Conservation (phyloP, 2,888 invertebrate species). For the Leptinotarsa tumamoca region DNA sequence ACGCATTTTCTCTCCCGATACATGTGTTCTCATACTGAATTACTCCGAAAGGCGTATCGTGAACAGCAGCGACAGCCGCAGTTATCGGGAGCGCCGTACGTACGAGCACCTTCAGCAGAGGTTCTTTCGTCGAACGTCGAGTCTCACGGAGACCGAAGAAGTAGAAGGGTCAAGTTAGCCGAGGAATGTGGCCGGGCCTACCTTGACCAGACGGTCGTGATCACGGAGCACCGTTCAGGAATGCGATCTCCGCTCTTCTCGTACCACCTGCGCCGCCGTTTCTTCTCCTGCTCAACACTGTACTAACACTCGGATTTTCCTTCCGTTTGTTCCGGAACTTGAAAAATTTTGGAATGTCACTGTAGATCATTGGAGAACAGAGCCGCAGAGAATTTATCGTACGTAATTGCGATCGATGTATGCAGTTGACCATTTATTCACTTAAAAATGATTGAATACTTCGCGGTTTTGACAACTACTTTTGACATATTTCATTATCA, state of each 20-base stretch:
- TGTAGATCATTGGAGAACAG: too few species aligned
- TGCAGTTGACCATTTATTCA: too few species aligned
- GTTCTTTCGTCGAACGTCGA: background rate
- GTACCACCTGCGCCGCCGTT: slow-evolving; percentile 50
- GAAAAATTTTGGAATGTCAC: background rate
- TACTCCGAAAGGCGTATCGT: background rate
- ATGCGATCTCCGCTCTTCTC: slow-evolving; percentile 62
- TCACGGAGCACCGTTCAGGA: slow-evolving; percentile 63
- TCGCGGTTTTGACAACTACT: too few species aligned
- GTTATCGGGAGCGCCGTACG: background rate
- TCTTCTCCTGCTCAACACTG: background rate
- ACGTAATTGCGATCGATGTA: too few species aligned
- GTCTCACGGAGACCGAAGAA: slow-evolving; percentile 1
- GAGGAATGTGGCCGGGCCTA: slow-evolving; percentile 63
- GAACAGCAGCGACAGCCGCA: background rate
- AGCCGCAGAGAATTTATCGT: too few species aligned
- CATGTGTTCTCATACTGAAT: background rate
- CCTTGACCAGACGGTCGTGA: slow-evolving; percentile 66
- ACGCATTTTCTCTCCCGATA: background rate
- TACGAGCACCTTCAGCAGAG: slow-evolving; percentile 11
- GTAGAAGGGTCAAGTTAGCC: slow-evolving; percentile 63
- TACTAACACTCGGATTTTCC: background rate
- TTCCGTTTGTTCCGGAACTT: background rate
- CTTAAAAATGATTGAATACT: too few species aligned
- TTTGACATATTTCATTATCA: too few species aligned